phyloP scores from a whole-genome alignment of 1,140 invertebrate genomes.

The Uloborus diversus region DNA sequence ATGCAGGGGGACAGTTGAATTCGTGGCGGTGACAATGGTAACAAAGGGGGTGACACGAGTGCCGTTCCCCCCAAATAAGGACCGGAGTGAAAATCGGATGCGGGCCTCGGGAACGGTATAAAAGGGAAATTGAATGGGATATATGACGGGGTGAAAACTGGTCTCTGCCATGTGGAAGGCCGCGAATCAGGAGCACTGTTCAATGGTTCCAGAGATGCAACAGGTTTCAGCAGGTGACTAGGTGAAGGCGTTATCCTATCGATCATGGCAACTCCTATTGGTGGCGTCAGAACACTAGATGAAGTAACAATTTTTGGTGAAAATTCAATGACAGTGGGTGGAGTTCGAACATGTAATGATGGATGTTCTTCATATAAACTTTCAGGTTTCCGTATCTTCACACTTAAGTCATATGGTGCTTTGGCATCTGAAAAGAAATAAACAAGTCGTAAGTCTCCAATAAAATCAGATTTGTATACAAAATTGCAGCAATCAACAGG shows the following conservation, averaged over 20 bases:
- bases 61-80: constrained; percentile 17
- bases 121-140: constrained; percentile 60
- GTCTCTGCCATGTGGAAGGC: constrained; percentile 16
- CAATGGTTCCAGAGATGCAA: constrained; percentile 9
- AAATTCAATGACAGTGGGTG: constrained; percentile 27
- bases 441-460: neutral
- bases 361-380: neutral
- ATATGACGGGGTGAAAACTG: constrained; percentile 56
- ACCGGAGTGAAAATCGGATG: constrained; percentile 1
- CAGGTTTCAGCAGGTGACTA: constrained; percentile 25
- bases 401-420: constrained; percentile 53
- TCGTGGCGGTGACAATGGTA: constrained; percentile 5
- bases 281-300: neutral
- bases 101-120: neutral
- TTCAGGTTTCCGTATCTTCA: constrained; percentile 23
- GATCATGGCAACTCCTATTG: constrained; percentile 16
- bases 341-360: neutral
- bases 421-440: constrained; percentile 33
- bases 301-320: constrained; percentile 38
- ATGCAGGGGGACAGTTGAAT: constrained; percentile 3
- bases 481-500: neutral
- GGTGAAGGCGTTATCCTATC: constrained; percentile 8
- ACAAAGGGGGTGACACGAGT: constrained; percentile 9
- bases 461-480: no score
- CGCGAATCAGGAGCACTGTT: neutral